phyloP scores from a whole-genome alignment of 2,888 invertebrate species.

The Yponomeuta sedellus region DNA sequence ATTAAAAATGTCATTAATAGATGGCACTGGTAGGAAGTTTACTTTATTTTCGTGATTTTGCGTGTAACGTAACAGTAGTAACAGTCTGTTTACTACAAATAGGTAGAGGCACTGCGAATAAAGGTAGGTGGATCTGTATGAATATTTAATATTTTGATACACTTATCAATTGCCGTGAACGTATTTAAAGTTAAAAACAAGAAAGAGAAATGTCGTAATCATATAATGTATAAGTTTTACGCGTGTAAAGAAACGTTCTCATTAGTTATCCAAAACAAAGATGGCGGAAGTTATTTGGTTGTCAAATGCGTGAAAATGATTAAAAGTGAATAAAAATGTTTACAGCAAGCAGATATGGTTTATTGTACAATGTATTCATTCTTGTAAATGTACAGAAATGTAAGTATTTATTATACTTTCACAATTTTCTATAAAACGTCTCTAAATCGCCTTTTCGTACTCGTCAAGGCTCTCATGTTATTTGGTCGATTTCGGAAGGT shows the following conservation, averaged over 20 bases:
- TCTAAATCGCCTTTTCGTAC: slow-evolving; percentile 35
- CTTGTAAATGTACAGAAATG: slow-evolving; percentile 45
- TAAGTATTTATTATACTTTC: slow-evolving; percentile 38
- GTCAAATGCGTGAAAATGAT: slow-evolving; percentile 56
- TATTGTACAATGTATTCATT: slow-evolving; percentile 43
- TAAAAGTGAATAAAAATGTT: slow-evolving; percentile 65
- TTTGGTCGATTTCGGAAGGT: slow-evolving; percentile 7
- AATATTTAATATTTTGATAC: no score
- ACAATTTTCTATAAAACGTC: slow-evolving; percentile 26
- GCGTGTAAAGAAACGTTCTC: not conserved
- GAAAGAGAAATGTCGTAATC: no score
- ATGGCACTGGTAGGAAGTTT: no score
- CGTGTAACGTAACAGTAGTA: no score
- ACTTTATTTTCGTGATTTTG: no score
- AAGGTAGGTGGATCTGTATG: no score
- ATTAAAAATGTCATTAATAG: no score
- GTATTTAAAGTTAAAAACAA: no score
- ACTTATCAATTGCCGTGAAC: no score
- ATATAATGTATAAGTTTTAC: no score
- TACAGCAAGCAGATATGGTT: slow-evolving; percentile 41
- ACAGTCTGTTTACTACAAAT: no score
- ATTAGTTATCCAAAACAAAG: slow-evolving; percentile 39
- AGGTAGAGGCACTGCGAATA: no score
- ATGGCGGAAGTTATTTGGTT: slow-evolving; percentile 57
- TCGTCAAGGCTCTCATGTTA: not conserved